Base-by-base conservation (phyloP, 2,113 vertebrate genomes). In the Orycteropus afer region DNA sequence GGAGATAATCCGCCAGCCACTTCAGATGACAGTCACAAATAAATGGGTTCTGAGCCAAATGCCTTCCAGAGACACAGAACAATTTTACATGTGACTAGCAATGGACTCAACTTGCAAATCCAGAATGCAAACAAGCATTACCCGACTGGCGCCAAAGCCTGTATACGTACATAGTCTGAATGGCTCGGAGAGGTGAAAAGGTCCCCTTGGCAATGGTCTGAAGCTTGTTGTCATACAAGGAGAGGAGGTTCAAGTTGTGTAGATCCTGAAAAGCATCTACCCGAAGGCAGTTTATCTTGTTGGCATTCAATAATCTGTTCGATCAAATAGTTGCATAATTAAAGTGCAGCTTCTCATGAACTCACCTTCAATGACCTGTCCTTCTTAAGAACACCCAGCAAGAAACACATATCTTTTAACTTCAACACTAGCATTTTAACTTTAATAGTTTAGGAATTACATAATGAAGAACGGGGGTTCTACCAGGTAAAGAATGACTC, bases 1-100 rank as follows among this genome's bases (percentile, higher is more conserved):
- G 99, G 59, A 99, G 99, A 98, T 99, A 99, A 99, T 99, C 99
- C 65, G 99, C 99, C 97, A 99, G 98, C 99, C 99, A 99, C 99
- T 99, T 99, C 98, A 99, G 99, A 98, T 99, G 99, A 98, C 99
- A 99, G 98, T 99, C 99, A 97, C 99, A 99, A 98, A 99, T 99
- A 98, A 99, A 99, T 0, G 99, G 99, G 98, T 99, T 99, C 98
- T 99, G 99, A 97, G 99, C 99, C 98, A 99, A 98, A 97, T 99
- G 99, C 98, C 99, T 99, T 98, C 95, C 96, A 96, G 71, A 96
- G 96, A 97, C 86, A 97, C 92, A 98, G 97, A 94, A 80, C 65
- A 94, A 91, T 96, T 97, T 98, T 96, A 97, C 84, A 96, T 76
- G 90, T 91, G 97, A 97, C 96, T 98, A 93, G 92, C 93, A 45